Evolutionary conservation across 1,140 invertebrate genomes (phyloP).

Genomic region (Drosophila biarmipes): DNA sequence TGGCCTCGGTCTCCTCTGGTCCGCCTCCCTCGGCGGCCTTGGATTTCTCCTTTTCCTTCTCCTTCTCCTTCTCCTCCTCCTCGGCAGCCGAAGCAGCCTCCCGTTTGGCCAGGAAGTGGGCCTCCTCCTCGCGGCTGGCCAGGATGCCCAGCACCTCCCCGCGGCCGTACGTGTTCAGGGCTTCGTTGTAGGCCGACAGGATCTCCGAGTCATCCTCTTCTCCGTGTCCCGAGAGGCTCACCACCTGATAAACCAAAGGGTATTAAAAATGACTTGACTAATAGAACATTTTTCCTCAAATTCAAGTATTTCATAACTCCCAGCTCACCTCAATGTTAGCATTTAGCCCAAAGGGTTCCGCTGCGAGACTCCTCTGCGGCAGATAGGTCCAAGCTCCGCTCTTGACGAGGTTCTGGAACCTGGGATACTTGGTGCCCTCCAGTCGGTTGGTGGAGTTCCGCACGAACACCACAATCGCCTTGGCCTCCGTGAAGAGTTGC

Average conservation of each 20-base stretch:
- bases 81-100: conserved; percentile 30
- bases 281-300: too few relatives aligned
- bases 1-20: conserved; percentile 63
- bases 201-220: conserved; percentile 86
- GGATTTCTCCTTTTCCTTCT: conserved; percentile 17
- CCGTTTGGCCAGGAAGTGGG: conserved; percentile 72
- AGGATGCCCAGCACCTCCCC: conserved; percentile 86
- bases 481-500: conserved; percentile 77
- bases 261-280: too few relatives aligned
- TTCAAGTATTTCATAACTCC: not conserved
- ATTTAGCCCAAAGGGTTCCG: conserved; percentile 85
- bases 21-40: conserved; percentile 42
- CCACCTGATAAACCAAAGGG: conserved; percentile 79
- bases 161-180: conserved; percentile 86
- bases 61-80: conserved; percentile 1
- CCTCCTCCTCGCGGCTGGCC: conserved; percentile 83
- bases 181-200: conserved; percentile 85
- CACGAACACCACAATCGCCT: conserved; percentile 79
- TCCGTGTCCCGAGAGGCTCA: conserved; percentile 86
- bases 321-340: conserved; percentile 79
- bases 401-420: conserved; percentile 77
- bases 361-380: conserved; percentile 86
- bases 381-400: conserved; percentile 84
- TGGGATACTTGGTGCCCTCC: conserved; percentile 73
- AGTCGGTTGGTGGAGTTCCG: conserved; percentile 71